Conservation (phyloP, 1,140 invertebrate genomes). For the Drosophila trapezifrons region DNA sequence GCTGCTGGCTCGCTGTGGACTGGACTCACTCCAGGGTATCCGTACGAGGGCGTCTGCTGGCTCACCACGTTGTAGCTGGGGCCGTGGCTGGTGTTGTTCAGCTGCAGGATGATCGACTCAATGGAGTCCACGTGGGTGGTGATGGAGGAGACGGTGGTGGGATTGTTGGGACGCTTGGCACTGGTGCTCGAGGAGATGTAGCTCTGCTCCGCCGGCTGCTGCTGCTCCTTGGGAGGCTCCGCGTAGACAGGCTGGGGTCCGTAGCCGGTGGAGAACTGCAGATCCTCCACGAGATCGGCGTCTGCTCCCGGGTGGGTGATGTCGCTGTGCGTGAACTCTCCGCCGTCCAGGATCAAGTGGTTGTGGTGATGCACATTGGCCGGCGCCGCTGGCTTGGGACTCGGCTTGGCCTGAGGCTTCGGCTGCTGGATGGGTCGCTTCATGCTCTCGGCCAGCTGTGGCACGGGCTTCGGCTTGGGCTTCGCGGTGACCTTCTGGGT, state of each 20-base stretch:
- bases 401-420: slow-evolving; percentile 37
- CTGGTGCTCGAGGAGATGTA: slow-evolving; percentile 77
- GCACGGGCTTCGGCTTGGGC: slow-evolving; percentile 52
- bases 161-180: slow-evolving; percentile 59
- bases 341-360: slow-evolving; percentile 62
- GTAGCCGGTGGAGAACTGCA: slow-evolving; percentile 82
- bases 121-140: slow-evolving; percentile 86
- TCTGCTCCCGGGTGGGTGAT: slow-evolving; percentile 83
- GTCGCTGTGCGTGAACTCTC: slow-evolving; percentile 82
- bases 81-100: slow-evolving; percentile 87
- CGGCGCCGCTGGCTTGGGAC: slow-evolving; percentile 33
- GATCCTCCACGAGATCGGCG: slow-evolving; percentile 78
- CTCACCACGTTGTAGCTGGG: slow-evolving; percentile 80
- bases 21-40: slow-evolving; percentile 21
- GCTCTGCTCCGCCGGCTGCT: slow-evolving; percentile 44
- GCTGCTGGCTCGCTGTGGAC: slow-evolving; percentile 36
- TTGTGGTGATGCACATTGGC: slow-evolving; percentile 65
- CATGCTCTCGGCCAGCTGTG: slow-evolving; percentile 51
- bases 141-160: slow-evolving; percentile 74
- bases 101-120: slow-evolving; percentile 87
- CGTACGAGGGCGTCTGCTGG: slow-evolving; percentile 70
- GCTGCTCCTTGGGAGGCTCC: slow-evolving; percentile 58
- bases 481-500: slow-evolving; percentile 25
- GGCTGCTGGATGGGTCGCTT: slow-evolving; percentile 49
- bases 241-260: slow-evolving; percentile 76